phyloP scores from a whole-genome alignment of 2,113 vertebrate genomes.

The Alaudala cheleensis region DNA sequence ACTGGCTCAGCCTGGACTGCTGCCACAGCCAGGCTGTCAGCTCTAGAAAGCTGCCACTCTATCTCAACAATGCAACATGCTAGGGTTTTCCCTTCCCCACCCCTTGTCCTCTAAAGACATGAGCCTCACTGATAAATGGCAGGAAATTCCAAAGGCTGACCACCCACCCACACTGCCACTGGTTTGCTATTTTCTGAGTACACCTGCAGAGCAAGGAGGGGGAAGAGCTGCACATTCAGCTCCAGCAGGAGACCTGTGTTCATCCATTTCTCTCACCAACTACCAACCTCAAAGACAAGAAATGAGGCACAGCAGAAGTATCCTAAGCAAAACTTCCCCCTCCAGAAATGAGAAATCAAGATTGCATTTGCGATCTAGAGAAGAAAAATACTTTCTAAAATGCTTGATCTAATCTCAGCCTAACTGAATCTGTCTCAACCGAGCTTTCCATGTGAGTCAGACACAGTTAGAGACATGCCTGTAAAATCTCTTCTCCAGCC shows the following conservation, averaged over 20 bases:
- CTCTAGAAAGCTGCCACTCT: neutral
- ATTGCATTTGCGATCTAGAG: fast-evolving
- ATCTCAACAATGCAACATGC: fast-evolving
- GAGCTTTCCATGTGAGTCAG: neutral
- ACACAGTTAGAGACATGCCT: neutral
- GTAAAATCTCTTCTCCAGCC: neutral
- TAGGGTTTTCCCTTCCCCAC: neutral
- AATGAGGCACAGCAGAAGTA: neutral
- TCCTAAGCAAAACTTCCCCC: neutral
- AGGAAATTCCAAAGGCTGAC: neutral
- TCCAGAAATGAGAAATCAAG: neutral
- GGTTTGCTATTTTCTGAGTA: neutral
- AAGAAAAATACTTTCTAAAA: neutral
- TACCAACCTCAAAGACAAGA: neutral
- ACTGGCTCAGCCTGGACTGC: neutral
- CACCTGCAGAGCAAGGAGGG: neutral
- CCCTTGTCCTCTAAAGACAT: fast-evolving
- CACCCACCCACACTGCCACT: neutral
- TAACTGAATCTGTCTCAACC: neutral
- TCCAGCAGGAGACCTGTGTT: neutral
- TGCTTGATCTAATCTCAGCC: neutral
- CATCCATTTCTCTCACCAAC: neutral
- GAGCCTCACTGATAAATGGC: neutral
- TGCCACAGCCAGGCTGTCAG: neutral
- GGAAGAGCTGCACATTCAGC: fast-evolving